Evolutionary conservation across 2,113 vertebrate species (phyloP).

Genomic region (Tenrec ecaudatus): DNA sequence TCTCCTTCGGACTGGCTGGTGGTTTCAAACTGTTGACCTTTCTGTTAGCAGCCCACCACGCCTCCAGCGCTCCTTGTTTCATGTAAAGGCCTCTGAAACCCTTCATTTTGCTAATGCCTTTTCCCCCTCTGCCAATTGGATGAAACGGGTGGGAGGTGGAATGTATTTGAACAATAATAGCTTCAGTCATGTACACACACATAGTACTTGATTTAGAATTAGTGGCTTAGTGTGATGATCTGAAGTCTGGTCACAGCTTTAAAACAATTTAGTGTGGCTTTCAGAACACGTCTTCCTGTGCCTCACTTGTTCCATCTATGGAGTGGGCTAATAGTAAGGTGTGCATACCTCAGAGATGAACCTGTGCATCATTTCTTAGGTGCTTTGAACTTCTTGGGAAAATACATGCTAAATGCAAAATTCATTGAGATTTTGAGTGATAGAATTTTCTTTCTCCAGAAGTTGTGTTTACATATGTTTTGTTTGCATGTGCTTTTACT

Average conservation of each 20-base stretch:
- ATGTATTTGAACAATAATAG: neutral
- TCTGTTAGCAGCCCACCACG: no score
- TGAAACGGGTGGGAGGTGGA: no score
- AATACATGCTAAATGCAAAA: conserved; percentile 1
- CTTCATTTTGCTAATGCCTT: neutral
- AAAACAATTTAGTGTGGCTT: neutral
- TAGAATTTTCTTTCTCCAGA: neutral
- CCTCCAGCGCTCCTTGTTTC: no score
- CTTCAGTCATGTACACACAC: neutral
- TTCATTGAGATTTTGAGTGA: neutral
- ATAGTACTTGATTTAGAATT: neutral
- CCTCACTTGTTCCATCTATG: neutral
- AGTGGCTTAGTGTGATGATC: neutral
- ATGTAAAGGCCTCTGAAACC: neutral
- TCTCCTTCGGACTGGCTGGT: no score
- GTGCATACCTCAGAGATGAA: neutral
- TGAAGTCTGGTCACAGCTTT: neutral
- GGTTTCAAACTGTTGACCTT: no score
- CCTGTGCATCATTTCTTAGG: neutral
- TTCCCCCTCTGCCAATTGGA: neutral
- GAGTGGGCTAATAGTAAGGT: neutral
- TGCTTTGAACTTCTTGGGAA: neutral
- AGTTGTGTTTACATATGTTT: conserved; percentile 30
- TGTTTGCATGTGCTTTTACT: neutral
- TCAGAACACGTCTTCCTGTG: neutral